Base-by-base conservation (phyloP, 2,888 invertebrate species). In the Xestia xanthographa region DNA sequence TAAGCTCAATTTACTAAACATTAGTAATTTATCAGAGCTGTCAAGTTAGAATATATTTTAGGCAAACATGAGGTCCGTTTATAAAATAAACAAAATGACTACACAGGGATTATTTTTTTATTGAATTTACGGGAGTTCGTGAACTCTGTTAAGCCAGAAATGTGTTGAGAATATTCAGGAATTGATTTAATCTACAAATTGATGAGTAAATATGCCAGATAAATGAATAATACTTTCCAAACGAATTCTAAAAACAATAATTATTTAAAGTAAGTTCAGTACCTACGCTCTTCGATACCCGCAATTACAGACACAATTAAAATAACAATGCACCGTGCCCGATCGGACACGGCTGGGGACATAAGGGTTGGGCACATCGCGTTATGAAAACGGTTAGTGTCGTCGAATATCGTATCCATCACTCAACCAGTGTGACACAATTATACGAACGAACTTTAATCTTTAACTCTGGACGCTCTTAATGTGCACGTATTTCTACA, bases 11-110 rank as follows among this genome's bases (percentile, higher is more conserved):
- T 86, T 79, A 74, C 73, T 72, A 43, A 76, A 74, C 79, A 84
- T 84, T 84, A 78, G 86, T 79, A 53, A 84, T 84, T 86, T 72
- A 84, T 86, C 86, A 84, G 71, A 69, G 66, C 79, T 86, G 86
- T 74, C 86, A 79, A 66, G 72, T 71, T 66, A 60, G 63, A 45
- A 56, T 75, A 63, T 63, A 73, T 53, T 84, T 71, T 74, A 48
- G 56, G 50, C 20, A 22, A 77, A 60, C 58, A 45, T 66, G 12
- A 60, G 69, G 29, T 56, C 65, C 41, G 38, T 34, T 26, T 56
- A 38, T 66, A 29, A 65, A 50, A 45, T 66, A 17, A 65, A 56
- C n/a, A 60, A 66, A 81, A 80, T 58, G 0, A 72, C 77, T 79
- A 45, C 8, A 38, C 60, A 53, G 17, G 34, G 17, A 79, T 76